Conservation (phyloP, 1,140 invertebrate species). For the Drosophila melanogaster region DNA sequence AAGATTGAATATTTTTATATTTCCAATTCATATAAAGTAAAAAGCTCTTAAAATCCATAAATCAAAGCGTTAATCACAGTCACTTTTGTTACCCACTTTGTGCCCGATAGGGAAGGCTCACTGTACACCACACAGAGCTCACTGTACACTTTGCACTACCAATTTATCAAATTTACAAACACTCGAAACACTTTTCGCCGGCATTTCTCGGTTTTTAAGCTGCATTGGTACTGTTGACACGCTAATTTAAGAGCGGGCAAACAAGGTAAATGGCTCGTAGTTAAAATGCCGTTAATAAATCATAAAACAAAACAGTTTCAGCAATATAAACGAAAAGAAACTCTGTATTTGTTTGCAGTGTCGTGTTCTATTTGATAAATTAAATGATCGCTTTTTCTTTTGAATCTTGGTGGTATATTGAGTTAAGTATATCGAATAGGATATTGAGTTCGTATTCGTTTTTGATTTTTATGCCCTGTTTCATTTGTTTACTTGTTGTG, state of each 20-base stretch:
- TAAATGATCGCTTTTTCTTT: constrained; percentile 29
- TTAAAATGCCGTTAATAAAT: constrained; percentile 67
- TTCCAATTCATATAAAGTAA: constrained; percentile 65
- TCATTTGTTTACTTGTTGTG: constrained; percentile 49
- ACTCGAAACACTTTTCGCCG: constrained; percentile 61
- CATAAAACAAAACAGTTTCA: constrained; percentile 41
- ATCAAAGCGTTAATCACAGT: constrained; percentile 70
- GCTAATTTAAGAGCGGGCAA: constrained; percentile 65
- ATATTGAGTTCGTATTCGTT: constrained; percentile 4
- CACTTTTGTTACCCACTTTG: constrained; percentile 18
- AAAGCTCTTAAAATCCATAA: constrained; percentile 71
- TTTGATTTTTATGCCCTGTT: constrained; percentile 36
- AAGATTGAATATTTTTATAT: constrained; percentile 29
- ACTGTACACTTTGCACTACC: constrained; percentile 50
- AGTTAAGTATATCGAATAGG: constrained; percentile 31
- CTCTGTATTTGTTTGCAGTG: constrained; percentile 42
- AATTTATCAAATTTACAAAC: constrained; percentile 67
- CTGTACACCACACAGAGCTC: constrained; percentile 46
- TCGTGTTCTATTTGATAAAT: constrained; percentile 34
- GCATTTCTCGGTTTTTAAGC: constrained; percentile 35
- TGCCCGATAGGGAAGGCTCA: constrained; percentile 1
- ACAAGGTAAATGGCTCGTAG: constrained; percentile 59
- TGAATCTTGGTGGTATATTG: constrained; percentile 23
- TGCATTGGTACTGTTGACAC: constrained; percentile 50
- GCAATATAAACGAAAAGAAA: constrained; percentile 53